These are phyloP conservation scores for Atta colombica DNA, from an alignment of 1,140 invertebrate genomes.

Conservation along the genomic window DNA sequence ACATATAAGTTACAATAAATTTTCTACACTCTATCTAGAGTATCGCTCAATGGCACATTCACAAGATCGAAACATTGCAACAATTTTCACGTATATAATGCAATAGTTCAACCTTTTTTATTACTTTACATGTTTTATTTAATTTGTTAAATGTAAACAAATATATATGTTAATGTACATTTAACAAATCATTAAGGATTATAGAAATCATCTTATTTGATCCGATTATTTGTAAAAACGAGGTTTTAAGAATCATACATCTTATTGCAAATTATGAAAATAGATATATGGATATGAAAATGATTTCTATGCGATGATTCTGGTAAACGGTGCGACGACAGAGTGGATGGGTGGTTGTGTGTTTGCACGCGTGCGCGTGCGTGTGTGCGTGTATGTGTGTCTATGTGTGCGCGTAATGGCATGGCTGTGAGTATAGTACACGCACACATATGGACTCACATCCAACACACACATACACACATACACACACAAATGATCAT, in stretches of 20 bases:
- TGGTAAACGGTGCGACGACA: slow-evolving; percentile 48
- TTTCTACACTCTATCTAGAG: slow-evolving; percentile 69
- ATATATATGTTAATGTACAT: not conserved
- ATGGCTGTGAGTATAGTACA: not conserved
- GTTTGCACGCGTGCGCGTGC: not conserved
- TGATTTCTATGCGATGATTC: slow-evolving; percentile 78
- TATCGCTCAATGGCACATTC: slow-evolving; percentile 68
- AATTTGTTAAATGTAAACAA: slow-evolving; percentile 46
- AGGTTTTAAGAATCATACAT: slow-evolving; percentile 49
- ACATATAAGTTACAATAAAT: slow-evolving; percentile 68
- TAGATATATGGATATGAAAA: slow-evolving; percentile 69
- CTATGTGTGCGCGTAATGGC: too few relatives aligned
- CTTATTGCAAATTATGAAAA: slow-evolving; percentile 49
- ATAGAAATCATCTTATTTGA: slow-evolving; percentile 75
- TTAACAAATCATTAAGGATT: slow-evolving; percentile 54
- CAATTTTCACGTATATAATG: not conserved
- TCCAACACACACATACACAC: not conserved
- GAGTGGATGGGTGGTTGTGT: not conserved
- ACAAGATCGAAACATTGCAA: slow-evolving; percentile 60
- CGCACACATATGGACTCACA: not conserved
- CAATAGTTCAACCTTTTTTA: slow-evolving; percentile 44
- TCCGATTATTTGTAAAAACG: not conserved
- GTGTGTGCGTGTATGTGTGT: not conserved
- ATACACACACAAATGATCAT: slow-evolving; percentile 4
- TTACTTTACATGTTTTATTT: not conserved